Evolutionary conservation across 2,113 vertebrate species (phyloP).

Genomic region (Mormoops blainvillei): DNA sequence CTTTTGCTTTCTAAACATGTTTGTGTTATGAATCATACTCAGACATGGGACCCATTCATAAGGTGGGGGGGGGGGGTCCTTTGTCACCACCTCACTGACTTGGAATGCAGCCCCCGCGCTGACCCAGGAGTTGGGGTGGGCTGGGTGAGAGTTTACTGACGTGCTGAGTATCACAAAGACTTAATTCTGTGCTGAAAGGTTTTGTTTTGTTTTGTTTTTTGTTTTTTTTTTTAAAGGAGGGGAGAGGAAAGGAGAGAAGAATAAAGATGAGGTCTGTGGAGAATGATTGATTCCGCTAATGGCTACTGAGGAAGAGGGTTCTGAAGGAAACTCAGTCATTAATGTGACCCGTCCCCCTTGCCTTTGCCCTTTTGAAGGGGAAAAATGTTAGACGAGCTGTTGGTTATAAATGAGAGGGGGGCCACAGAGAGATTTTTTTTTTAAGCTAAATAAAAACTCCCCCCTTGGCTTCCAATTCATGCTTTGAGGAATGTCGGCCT

Average conservation of each 20-base stretch:
- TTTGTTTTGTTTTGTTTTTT: too few species aligned
- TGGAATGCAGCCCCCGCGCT: conserved; percentile 1
- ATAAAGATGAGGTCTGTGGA: conserved; percentile 53
- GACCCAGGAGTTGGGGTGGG: neutral
- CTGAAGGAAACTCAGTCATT: neutral
- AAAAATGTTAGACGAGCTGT: neutral
- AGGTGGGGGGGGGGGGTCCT: neutral
- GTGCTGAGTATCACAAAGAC: conserved; percentile 69
- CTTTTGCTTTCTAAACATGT: conserved; percentile 23
- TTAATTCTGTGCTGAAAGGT: conserved; percentile 70
- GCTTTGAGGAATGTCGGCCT: neutral
- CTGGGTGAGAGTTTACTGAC: conserved; percentile 56
- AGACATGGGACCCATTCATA: neutral
- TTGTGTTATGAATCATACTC: conserved; percentile 14
- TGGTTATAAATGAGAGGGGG: neutral
- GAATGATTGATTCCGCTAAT: conserved; percentile 64
- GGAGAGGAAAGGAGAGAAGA: conserved; percentile 11
- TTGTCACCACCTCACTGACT: neutral
- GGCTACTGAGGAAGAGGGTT: conserved; percentile 16
- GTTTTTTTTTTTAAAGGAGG: neutral
- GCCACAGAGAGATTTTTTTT: neutral
- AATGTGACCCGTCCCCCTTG: neutral
- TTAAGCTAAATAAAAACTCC: conserved; percentile 2
- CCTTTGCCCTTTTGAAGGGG: neutral
- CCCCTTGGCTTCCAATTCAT: neutral